A percentile compares a stretch with the other conserved stretches of the same genome.
These are phyloP conservation scores for Scolanthus callimorphus DNA, from an alignment of 92 coral and sea anemone genomes.

Conservation along the genomic window DNA sequence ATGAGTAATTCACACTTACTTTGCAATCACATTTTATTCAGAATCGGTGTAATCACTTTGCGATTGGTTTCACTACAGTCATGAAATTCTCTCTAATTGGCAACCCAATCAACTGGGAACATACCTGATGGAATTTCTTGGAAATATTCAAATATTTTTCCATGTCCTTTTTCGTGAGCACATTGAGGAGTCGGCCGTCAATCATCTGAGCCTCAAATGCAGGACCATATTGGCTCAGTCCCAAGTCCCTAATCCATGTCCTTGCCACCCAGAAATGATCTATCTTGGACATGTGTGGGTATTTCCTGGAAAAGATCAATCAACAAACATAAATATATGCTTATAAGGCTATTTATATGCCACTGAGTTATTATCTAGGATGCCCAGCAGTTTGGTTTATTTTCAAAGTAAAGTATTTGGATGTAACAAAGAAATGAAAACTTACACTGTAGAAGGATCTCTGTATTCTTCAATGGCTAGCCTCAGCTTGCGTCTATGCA, in stretches of 20 bases:
- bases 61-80: too few relatives aligned
- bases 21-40: too few relatives aligned
- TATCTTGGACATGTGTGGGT: constrained; percentile 70
- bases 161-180: constrained; percentile 87
- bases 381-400: too few relatives aligned
- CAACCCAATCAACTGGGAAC: too few relatives aligned
- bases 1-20: too few relatives aligned
- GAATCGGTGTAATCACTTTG: too few relatives aligned
- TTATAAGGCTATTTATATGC: too few relatives aligned
- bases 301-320: too few relatives aligned
- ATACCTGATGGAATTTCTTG: constrained; percentile 92
- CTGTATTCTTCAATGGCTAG: constrained; percentile 96
- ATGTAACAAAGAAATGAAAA: not conserved
- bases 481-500: constrained; percentile 89
- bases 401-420: too few relatives aligned
- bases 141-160: constrained; percentile 84
- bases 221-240: constrained; percentile 91
- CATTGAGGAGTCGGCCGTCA: constrained; percentile 86
- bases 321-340: too few relatives aligned
- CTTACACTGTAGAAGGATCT: constrained; percentile 75
- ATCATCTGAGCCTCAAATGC: constrained; percentile 93
- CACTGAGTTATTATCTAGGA: too few relatives aligned
- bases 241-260: constrained; percentile 85
- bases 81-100: too few relatives aligned
- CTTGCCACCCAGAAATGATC: constrained; percentile 94